Evolutionary conservation across 2,113 vertebrate species (phyloP).

Genomic region (Paracanthobrama guichenoti): DNA sequence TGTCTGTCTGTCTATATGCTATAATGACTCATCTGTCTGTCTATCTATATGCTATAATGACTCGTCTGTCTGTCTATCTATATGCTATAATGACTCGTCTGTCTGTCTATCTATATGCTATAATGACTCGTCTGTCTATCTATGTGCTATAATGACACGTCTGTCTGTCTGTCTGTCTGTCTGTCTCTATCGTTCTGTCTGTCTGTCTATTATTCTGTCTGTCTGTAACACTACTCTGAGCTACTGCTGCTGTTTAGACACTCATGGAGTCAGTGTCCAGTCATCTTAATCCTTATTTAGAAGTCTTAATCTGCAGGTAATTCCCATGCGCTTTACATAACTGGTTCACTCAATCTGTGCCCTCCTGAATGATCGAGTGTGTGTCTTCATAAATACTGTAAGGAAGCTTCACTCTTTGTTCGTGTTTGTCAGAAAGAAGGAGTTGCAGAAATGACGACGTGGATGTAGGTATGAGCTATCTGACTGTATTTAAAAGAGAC

Average conservation of each 20-base stretch:
- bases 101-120: no score
- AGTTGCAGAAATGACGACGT: not conserved
- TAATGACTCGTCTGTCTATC: no score
- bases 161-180: not conserved
- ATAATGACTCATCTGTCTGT: no score
- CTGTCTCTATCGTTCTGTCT: no score
- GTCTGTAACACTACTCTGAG: not conserved
- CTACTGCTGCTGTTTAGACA: conserved; percentile 13
- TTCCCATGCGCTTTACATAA: conserved; percentile 36
- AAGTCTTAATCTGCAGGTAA: conserved; percentile 56
- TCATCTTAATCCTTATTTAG: conserved; percentile 53
- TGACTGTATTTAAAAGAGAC: not conserved
- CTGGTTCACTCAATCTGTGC: conserved; percentile 7
- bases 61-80: no score
- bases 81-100: no score
- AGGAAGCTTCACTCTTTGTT: not conserved
- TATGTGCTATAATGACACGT: no score
- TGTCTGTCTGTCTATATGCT: no score
- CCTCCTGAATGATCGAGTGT: not conserved
- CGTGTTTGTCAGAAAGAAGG: not conserved
- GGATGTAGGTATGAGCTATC: conserved; percentile 3
- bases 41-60: no score
- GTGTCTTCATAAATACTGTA: not conserved
- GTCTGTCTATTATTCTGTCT: not conserved
- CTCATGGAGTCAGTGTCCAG: conserved; percentile 27